phyloP scores from a whole-genome alignment of 92 coral and sea anemone genomes.

The Zoanthus sansibaricus region DNA sequence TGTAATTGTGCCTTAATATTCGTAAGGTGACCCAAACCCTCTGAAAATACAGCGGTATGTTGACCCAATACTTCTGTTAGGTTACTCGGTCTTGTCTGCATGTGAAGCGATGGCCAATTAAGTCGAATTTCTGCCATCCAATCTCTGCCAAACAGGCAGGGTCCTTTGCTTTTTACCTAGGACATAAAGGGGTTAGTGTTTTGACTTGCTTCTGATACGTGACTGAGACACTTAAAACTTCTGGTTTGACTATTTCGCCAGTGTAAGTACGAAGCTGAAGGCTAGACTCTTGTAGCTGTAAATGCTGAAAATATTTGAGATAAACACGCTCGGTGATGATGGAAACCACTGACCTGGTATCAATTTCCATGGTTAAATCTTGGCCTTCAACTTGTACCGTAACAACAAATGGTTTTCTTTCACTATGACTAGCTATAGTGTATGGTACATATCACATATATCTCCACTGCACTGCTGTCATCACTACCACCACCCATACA shows the following conservation, averaged over 20 bases:
- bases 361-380: conserved; percentile 28
- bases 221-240: too few species aligned
- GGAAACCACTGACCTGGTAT: conserved; percentile 46
- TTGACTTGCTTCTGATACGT: too few species aligned
- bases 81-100: conserved; percentile 29
- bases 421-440: not conserved
- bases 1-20: too few species aligned
- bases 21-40: not conserved
- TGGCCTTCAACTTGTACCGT: conserved; percentile 16
- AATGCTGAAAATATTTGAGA: not conserved
- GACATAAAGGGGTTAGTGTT: too few species aligned
- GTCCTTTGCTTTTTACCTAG: too few species aligned
- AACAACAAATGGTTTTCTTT: not conserved
- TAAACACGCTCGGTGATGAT: conserved; percentile 31
- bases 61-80: too few species aligned
- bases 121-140: conserved; percentile 58
- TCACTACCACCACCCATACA: conserved; percentile 40
- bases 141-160: too few species aligned
- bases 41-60: too few species aligned
- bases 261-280: too few species aligned
- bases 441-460: conserved; percentile 24
- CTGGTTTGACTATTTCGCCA: too few species aligned
- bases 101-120: conserved; percentile 50
- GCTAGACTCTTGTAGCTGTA: not conserved
- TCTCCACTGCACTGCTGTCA: conserved; percentile 46